Conservation (phyloP, 2,888 invertebrate species). For the Podotricha telesiphe region DNA sequence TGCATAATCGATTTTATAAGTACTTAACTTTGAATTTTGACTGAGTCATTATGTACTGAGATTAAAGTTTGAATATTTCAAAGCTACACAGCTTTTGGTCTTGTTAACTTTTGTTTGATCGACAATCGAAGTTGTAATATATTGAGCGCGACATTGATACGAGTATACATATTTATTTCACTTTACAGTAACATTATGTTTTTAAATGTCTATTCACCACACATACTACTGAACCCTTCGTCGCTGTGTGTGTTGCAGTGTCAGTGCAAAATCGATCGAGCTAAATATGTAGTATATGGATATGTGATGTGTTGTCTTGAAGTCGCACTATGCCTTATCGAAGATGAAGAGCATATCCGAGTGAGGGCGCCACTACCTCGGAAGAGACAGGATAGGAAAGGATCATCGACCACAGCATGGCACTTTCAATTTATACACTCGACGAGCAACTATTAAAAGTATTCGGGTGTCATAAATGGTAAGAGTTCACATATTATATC, state of each 20-base stretch:
- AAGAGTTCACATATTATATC: slow-evolving; percentile 58
- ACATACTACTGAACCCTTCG: slow-evolving; percentile 51
- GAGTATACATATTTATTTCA: slow-evolving; percentile 25
- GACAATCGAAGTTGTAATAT: slow-evolving; percentile 71
- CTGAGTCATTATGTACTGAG: neutral
- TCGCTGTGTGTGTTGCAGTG: slow-evolving; percentile 73
- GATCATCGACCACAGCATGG: slow-evolving; percentile 82
- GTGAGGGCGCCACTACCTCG: slow-evolving; percentile 41
- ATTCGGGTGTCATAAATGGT: slow-evolving; percentile 72
- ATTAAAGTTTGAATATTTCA: neutral
- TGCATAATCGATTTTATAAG: neutral
- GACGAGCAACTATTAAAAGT: slow-evolving; percentile 59
- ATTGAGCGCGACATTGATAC: slow-evolving; percentile 65
- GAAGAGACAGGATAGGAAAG: slow-evolving; percentile 59
- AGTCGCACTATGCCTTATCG: slow-evolving; percentile 27
- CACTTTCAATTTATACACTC: slow-evolving; percentile 77
- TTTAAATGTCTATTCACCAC: slow-evolving; percentile 44
- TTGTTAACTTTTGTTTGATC: slow-evolving; percentile 13
- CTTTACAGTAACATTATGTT: slow-evolving; percentile 34
- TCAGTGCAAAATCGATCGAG: slow-evolving; percentile 86
- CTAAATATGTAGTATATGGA: slow-evolving; percentile 68
- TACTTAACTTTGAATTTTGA: slow-evolving; percentile 8
- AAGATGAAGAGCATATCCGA: slow-evolving; percentile 33
- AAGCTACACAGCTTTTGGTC: neutral
- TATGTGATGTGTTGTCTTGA: slow-evolving; percentile 61